Conservation (phyloP, 92 coral and sea anemone genomes). For the Siderastrea radians region DNA sequence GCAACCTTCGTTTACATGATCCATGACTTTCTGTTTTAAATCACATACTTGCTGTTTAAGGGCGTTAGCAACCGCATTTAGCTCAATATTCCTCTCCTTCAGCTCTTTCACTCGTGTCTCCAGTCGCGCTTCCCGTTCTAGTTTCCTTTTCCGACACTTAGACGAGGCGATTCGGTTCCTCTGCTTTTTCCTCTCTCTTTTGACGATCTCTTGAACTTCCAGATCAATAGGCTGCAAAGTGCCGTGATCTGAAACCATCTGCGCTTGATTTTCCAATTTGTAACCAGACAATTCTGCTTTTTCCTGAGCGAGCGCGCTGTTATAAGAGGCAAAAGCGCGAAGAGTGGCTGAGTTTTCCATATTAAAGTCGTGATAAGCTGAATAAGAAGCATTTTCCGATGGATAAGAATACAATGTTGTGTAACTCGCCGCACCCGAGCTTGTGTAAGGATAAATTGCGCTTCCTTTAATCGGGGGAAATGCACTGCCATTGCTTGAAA, state of each 20-base stretch:
- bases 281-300: constrained; percentile 83
- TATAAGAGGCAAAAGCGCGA: constrained; percentile 89
- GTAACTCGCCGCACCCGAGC: constrained; percentile 66
- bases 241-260: constrained; percentile 83
- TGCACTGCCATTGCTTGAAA: constrained; percentile 65
- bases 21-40: constrained; percentile 97
- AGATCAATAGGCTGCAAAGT: constrained; percentile 93
- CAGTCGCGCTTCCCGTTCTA: constrained; percentile 94
- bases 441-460: constrained; percentile 79
- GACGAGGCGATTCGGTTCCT: constrained; percentile 99
- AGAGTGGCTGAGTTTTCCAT: constrained; percentile 73
- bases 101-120: constrained; percentile 93
- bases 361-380: constrained; percentile 84
- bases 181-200: constrained; percentile 98
- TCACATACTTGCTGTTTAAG: constrained; percentile 99
- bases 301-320: constrained; percentile 82
- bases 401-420: constrained; percentile 85
- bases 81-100: constrained; percentile 93
- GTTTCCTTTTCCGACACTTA: constrained; percentile 96
- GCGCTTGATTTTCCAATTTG: constrained; percentile 82
- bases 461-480: constrained; percentile 75
- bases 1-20: constrained; percentile 99
- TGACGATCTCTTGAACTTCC: constrained; percentile 98
- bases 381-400: constrained; percentile 70
- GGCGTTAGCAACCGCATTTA: constrained; percentile 95